These are phyloP conservation scores for Neomorphus geoffroyi DNA, from an alignment of 2,797 vertebrate genomes.

Conservation along the genomic window DNA sequence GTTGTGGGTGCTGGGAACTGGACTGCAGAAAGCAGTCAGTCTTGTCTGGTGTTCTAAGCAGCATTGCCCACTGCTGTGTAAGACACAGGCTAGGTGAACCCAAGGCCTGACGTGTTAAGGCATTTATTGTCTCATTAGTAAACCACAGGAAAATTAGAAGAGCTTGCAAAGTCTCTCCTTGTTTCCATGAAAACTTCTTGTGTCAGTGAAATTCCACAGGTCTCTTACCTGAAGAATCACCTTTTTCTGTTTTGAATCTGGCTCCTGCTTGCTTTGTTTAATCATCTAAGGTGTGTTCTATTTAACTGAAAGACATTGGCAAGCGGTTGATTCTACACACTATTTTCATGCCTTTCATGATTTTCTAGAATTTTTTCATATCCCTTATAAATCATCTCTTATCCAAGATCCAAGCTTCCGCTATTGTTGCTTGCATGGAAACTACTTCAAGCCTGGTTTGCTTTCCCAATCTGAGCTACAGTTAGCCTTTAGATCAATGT, in stretches of 20 bases:
- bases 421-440: background rate
- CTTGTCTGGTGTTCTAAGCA: background rate
- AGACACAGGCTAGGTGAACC: background rate
- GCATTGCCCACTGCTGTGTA: background rate
- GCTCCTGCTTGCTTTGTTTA: background rate
- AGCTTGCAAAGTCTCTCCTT: background rate
- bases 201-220: background rate
- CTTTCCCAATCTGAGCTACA: background rate
- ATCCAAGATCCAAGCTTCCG: background rate
- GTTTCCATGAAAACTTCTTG: background rate
- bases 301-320: background rate
- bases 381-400: background rate
- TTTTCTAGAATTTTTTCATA: background rate
- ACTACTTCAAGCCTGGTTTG: background rate
- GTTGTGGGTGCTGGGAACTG: background rate
- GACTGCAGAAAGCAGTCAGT: background rate
- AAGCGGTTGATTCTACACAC: background rate
- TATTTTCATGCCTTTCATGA: background rate
- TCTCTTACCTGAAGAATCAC: background rate
- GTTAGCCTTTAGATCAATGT: background rate
- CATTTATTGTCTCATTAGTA: background rate
- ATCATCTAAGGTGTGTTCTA: background rate
- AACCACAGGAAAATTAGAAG: background rate
- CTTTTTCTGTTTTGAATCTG: background rate
- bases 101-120: background rate